These are phyloP conservation scores for Drosophila suboccidentalis DNA, from an alignment of 2,888 invertebrate genomes.

Conservation along the genomic window DNA sequence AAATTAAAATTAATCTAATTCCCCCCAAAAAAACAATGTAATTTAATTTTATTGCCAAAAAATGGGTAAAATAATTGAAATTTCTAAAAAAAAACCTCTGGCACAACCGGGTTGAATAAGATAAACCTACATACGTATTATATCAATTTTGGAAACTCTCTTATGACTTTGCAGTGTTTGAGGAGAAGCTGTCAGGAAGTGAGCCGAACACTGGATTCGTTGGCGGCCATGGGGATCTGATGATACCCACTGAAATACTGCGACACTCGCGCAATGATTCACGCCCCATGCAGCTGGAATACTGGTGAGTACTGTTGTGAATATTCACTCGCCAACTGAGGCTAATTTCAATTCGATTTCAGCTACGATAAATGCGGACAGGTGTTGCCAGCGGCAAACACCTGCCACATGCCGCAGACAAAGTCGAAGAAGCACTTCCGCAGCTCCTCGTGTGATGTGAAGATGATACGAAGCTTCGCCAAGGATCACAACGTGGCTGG, in stretches of 20 bases:
- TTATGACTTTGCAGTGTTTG: slow-evolving; percentile 88
- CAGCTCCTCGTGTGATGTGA: slow-evolving; percentile 85
- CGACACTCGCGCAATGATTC: slow-evolving; percentile 88
- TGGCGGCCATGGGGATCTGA: slow-evolving; percentile 77
- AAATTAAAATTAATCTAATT: no score
- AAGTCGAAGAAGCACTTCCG: slow-evolving; percentile 85
- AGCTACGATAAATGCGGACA: slow-evolving; percentile 85
- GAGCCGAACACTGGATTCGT: slow-evolving; percentile 84
- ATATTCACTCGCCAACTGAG: no score
- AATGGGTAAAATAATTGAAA: no score
- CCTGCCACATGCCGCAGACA: slow-evolving; percentile 78
- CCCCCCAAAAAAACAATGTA: no score
- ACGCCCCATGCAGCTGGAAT: slow-evolving; percentile 88
- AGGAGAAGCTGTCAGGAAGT: slow-evolving; percentile 88
- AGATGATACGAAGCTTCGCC: slow-evolving; percentile 85
- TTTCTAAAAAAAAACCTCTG: no score
- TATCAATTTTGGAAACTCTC: no score
- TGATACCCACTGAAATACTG: slow-evolving; percentile 81
- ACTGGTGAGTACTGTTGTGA: slow-evolving; percentile 84
- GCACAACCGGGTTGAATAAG: no score
- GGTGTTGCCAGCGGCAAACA: slow-evolving; percentile 61
- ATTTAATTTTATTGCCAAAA: no score
- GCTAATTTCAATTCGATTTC: not conserved
- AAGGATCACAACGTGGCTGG: slow-evolving; percentile 79
- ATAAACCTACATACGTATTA: not conserved